phyloP scores from a whole-genome alignment of 2,888 invertebrate genomes.

The Hyles lineata region DNA sequence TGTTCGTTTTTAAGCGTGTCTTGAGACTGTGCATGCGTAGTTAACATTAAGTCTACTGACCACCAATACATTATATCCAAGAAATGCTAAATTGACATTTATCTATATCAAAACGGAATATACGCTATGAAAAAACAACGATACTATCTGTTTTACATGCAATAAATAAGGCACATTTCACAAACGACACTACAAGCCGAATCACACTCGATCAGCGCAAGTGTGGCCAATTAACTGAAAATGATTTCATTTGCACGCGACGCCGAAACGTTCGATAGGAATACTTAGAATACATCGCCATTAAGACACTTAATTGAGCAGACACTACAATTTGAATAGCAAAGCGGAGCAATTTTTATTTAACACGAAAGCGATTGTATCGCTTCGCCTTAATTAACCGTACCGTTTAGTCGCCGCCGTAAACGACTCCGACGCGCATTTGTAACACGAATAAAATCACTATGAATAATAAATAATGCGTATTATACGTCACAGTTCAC shows the following conservation, averaged over 20 bases:
- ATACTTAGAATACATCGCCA: conserved; percentile 35
- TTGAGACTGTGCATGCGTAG: neutral
- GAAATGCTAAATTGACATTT: conserved; percentile 14
- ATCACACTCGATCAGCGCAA: conserved; percentile 36
- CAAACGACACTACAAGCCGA: neutral
- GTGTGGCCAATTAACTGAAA: conserved; percentile 48
- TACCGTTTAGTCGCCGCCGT: conserved; percentile 74
- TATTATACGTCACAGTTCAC: conserved; percentile 40
- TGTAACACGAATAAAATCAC: conserved; percentile 56
- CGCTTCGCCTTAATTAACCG: conserved; percentile 68
- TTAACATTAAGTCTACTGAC: neutral
- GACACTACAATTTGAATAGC: conserved; percentile 73
- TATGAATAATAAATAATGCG: conserved; percentile 59
- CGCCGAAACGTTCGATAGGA: conserved; percentile 37
- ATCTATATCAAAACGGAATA: conserved; percentile 1
- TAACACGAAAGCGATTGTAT: conserved; percentile 73
- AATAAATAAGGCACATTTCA: conserved; percentile 17
- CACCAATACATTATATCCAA: neutral
- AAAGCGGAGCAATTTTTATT: conserved; percentile 76
- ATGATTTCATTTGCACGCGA: conserved; percentile 50
- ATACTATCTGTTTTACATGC: neutral
- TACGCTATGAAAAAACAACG: neutral
- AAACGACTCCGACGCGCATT: conserved; percentile 60
- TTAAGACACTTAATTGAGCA: conserved; percentile 67
- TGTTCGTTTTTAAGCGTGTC: neutral